Evolutionary conservation across 2,797 vertebrate species (phyloP).

Genomic region (Spea hammondii): DNA sequence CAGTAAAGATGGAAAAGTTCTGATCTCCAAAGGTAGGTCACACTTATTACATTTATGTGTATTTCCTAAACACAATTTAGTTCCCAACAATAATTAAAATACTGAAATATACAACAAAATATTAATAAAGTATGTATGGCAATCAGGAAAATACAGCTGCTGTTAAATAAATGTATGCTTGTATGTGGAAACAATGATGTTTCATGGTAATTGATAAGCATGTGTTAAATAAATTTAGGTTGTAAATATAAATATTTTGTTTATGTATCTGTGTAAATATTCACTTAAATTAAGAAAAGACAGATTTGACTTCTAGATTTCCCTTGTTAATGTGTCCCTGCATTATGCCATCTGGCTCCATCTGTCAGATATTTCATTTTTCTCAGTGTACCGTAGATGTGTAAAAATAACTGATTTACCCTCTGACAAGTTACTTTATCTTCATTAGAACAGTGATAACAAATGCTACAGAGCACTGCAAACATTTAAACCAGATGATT

Average conservation of each 20-base stretch:
- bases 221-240: slow-evolving; percentile 20
- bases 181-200: not conserved
- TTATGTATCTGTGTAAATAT: slow-evolving; percentile 40
- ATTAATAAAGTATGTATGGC: not conserved
- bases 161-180: not conserved
- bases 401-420: slow-evolving; percentile 52
- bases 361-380: slow-evolving; percentile 49
- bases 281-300: slow-evolving; percentile 47
- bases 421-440: slow-evolving; percentile 49
- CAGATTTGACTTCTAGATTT: slow-evolving; percentile 48
- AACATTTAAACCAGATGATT: slow-evolving; percentile 40
- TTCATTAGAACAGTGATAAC: slow-evolving; percentile 46
- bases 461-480: slow-evolving; percentile 44
- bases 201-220: slow-evolving; percentile 7
- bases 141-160: not conserved
- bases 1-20: no score
- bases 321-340: slow-evolving; percentile 47
- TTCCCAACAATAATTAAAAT: not conserved
- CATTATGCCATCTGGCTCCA: slow-evolving; percentile 51
- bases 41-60: no score
- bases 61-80: no score
- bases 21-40: no score
- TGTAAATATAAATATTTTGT: slow-evolving; percentile 42
- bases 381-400: slow-evolving; percentile 43
- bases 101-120: not conserved